These are phyloP conservation scores for Hydropotes inermis DNA, from an alignment of 2,113 vertebrate species.

Conservation along the genomic window DNA sequence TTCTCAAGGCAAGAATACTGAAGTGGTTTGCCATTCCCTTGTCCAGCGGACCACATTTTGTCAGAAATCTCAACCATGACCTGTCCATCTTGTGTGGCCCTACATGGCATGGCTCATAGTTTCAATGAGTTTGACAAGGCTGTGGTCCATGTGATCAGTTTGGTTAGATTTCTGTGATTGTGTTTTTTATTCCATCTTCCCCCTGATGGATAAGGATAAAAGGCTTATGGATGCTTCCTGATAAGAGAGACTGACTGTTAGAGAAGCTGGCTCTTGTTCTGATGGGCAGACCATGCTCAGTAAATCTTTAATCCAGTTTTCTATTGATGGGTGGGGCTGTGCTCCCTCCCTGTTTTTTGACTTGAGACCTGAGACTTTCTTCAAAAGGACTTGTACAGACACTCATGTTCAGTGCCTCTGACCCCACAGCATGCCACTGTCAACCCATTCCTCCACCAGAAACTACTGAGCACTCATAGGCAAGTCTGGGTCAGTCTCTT, in stretches of 20 bases:
- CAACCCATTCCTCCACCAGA: fast-evolving
- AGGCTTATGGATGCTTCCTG: background rate
- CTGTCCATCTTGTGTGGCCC: background rate
- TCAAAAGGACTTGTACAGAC: background rate
- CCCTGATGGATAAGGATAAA: background rate
- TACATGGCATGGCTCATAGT: background rate
- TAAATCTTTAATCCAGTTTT: background rate
- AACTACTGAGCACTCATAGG: background rate
- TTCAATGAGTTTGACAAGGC: background rate
- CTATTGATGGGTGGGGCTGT: background rate
- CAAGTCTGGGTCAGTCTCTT: background rate
- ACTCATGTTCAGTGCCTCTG: background rate
- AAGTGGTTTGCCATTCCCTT: background rate
- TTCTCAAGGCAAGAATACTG: background rate
- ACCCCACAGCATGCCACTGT: background rate
- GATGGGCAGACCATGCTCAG: background rate
- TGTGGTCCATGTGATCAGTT: background rate
- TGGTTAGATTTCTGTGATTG: background rate
- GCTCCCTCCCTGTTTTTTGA: background rate
- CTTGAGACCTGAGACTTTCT: background rate
- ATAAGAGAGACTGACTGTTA: background rate
- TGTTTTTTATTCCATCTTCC: background rate
- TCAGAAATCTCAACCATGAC: background rate
- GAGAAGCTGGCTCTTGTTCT: background rate
- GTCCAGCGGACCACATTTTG: background rate